Evolutionary conservation across 1,140 invertebrate species (phyloP).

Genomic region (Archegozetes longisetosus): DNA sequence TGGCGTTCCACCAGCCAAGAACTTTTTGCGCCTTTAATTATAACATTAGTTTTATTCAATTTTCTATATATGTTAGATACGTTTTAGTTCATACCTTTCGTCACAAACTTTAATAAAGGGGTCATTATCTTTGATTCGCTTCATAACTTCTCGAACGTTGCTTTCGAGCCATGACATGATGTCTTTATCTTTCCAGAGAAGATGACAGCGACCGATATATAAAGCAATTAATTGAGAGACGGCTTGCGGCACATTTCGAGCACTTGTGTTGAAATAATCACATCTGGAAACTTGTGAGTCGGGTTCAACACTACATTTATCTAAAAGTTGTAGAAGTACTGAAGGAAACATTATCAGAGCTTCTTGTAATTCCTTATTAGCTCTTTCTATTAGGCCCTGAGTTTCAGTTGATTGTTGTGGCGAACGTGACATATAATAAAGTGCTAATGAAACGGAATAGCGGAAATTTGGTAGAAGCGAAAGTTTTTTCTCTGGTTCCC

Average conservation of each 20-base stretch:
- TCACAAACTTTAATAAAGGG: conserved; percentile 30
- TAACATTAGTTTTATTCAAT: neutral
- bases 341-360: conserved; percentile 70
- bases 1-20: conserved; percentile 47
- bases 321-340: conserved; percentile 49
- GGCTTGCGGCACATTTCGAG: conserved; percentile 34
- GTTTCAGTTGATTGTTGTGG: neutral
- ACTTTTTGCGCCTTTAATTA: conserved; percentile 30
- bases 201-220: conserved; percentile 51
- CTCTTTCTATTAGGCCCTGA: conserved; percentile 26
- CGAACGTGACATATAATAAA: conserved; percentile 34
- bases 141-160: conserved; percentile 46
- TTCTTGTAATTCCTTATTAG: conserved; percentile 49
- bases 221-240: conserved; percentile 44
- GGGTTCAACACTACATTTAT: conserved; percentile 55
- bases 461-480: conserved; percentile 71
- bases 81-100: neutral
- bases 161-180: conserved; percentile 59
- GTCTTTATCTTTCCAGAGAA: conserved; percentile 60
- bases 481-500: conserved; percentile 49
- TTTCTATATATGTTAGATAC: neutral
- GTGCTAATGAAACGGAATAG: conserved; percentile 61
- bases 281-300: conserved; percentile 40
- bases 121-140: conserved; percentile 43
- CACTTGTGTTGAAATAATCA: conserved; percentile 7